Evolutionary conservation across 2,797 vertebrate genomes (phyloP).

Genomic region (Rhabdophis nuchalis): DNA sequence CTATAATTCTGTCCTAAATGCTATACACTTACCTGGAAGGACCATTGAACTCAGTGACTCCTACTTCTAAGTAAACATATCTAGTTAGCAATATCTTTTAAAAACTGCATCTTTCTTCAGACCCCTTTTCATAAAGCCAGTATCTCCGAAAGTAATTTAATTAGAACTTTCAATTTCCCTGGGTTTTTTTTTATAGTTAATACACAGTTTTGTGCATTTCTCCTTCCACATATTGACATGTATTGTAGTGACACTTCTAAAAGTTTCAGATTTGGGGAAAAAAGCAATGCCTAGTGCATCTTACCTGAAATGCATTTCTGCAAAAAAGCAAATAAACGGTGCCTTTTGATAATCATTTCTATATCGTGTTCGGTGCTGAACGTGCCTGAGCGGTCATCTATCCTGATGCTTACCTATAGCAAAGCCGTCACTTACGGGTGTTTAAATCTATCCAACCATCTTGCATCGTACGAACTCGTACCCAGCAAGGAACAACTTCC

Average conservation of each 20-base stretch:
- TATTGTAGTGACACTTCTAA: neutral
- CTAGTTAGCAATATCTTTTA: conserved; percentile 30
- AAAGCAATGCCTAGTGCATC: neutral
- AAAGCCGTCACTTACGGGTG: neutral
- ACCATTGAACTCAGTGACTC: neutral
- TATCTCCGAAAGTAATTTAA: neutral
- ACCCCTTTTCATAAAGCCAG: neutral
- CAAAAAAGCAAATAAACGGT: conserved; percentile 23
- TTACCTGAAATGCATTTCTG: conserved; percentile 14
- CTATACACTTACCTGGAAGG: neutral
- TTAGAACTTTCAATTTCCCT: neutral
- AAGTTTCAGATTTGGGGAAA: conserved; percentile 8
- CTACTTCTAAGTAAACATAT: neutral
- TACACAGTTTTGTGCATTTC: neutral
- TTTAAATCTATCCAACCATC: conserved; percentile 19
- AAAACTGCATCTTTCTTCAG: neutral
- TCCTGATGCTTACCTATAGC: neutral
- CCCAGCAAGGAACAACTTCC: neutral
- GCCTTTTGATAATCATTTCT: neutral
- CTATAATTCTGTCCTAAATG: neutral
- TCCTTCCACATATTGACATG: neutral
- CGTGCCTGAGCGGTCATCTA: too few species aligned
- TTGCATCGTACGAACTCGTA: neutral
- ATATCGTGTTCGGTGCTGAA: neutral
- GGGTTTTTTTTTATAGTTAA: neutral